Conservation (phyloP, 2,797 vertebrate genomes). For the Sebastes variabilis region DNA sequence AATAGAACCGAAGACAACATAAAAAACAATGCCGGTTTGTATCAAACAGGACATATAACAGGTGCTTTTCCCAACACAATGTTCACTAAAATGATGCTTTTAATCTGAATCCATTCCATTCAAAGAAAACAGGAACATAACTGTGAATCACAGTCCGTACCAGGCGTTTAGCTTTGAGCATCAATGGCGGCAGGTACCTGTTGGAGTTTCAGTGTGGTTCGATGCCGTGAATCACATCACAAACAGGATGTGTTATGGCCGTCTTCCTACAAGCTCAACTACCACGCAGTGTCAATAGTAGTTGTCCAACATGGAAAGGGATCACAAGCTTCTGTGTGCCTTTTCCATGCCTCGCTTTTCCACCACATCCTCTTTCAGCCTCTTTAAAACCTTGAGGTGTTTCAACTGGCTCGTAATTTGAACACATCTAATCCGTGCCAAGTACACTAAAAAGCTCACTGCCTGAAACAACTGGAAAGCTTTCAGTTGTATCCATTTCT, state of each 20-base stretch:
- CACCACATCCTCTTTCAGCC: constrained; percentile 36
- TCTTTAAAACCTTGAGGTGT: constrained; percentile 34
- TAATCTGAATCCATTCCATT: neutral
- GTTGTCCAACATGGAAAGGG: neutral
- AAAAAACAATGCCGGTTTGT: neutral
- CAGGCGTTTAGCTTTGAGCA: neutral
- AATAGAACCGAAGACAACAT: neutral
- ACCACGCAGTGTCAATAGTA: neutral
- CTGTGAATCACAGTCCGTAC: neutral
- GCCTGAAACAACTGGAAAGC: constrained; percentile 36
- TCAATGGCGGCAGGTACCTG: neutral
- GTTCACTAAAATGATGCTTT: neutral
- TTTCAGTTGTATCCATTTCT: constrained; percentile 22
- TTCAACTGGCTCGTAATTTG: constrained; percentile 20
- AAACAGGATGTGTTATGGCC: neutral
- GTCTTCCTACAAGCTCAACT: neutral
- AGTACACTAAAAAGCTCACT: constrained; percentile 36
- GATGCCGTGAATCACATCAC: neutral
- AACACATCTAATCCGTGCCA: constrained; percentile 27
- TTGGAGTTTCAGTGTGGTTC: neutral
- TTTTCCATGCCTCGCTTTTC: constrained; percentile 11
- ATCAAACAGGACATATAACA: neutral
- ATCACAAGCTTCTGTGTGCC: constrained; percentile 10
- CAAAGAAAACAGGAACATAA: neutral
- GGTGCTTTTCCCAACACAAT: neutral